Base-by-base conservation (phyloP, 92 coral and sea anemone species). In the Siderastrea radians region DNA sequence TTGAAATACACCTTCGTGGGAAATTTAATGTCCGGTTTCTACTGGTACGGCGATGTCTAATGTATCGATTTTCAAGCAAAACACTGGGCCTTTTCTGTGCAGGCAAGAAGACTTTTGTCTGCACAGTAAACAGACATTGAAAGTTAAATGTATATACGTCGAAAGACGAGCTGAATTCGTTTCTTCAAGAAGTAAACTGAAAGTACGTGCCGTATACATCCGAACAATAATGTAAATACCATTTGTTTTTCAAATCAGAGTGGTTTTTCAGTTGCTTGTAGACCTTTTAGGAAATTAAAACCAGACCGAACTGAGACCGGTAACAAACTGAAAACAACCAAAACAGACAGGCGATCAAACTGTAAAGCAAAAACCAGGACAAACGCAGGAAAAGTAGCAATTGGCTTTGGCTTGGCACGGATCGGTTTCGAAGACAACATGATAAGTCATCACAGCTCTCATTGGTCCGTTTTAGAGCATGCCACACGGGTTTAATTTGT, bases 191-290 rank as follows among this genome's bases (percentile, higher is more conserved):
- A 15, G 6, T 5, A 61, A 1, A 59, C 16, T 59, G 13, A 13
- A 14, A 48, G 62, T 15, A 7, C 26, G 3, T 5, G 14, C 10
- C 6, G 63, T 48, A 10, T 78, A 17, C 16, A 6, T 55, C n/a
- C 38, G 53, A 54, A 68, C 26, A 49, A 38, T n/a, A 79, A 44
- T 14, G 50, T 44, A 71, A 71, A 13, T 51, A 43, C 11, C 69
- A 69, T 46, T 47, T 82, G 78, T 60, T 45, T 16, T 46, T 68
- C 78, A 19, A 55, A 68, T 81, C 68, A 38, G 65, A 11, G 68
- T 43, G 38, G 47, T 2, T 43, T 52, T 58, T 44, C 74, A 49
- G 62, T 79, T 79, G 63, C 13, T 50, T 51, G 74, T 19, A 63
- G 57, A 14, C 62, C 66, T 14, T 8, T 59, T 7, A 9, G 46